Base-by-base conservation (phyloP, 1,140 invertebrate species). In the Nasonia longicornis region DNA sequence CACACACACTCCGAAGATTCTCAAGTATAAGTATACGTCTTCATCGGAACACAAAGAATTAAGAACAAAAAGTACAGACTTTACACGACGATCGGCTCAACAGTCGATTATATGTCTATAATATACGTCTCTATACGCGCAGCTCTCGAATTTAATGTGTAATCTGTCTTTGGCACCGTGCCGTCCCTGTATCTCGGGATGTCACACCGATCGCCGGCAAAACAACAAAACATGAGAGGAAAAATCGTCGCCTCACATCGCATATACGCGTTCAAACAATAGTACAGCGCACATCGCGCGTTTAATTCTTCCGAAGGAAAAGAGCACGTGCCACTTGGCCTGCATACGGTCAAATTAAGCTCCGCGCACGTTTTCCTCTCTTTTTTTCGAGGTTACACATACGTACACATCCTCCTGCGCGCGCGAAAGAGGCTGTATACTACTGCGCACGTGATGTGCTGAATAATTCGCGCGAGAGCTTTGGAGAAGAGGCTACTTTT, bases 131-230 rank as follows among this genome's bases (percentile, higher is more conserved):
- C 11, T 48, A 14, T 48, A 48, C 45, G 45, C 45, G 45, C 31
- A 35, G 31, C 45, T 48, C 45, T 48, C 45, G 45, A 11, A 45
- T 81, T 81, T 26, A 26, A 77, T 81, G 20, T 81, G 63, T 69
- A 77, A 26, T 77, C 31, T 64, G 10, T 29, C 2, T 86, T 91
- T 91, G 90, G 90, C 90, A 90, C 90, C 87, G 84, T 83, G 85
- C 87, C 82, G 64, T 78, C 26, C 48, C 52, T n/a, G 63, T 81
- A 52, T n/a, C 20, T 20, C 45, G 70, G 20, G 42, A 35, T 31
- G n/a, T 8, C 26, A 26, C 26, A 16, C 29, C n/a, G n/a, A 71
- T 77, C 66, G 29, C 29, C 52, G 58, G 26, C 4, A n/a, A 8
- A 42, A 10, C 1, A 42, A 42, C 0, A 38, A 38, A 63, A 70